These are phyloP conservation scores for Planiliza haematocheilus DNA, from an alignment of 2,113 vertebrate species.

Conservation along the genomic window DNA sequence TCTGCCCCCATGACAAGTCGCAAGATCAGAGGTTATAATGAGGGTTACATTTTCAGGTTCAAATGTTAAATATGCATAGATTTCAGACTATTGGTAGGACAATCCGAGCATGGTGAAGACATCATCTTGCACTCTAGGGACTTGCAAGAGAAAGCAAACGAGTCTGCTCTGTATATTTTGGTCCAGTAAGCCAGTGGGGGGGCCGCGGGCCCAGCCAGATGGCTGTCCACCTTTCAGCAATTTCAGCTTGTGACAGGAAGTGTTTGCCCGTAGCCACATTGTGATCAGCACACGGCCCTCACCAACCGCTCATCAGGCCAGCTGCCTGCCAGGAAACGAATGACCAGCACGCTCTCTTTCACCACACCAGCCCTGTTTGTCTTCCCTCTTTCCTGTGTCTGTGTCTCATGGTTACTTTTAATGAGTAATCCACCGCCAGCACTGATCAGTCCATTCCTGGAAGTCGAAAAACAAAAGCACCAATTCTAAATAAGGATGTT, in stretches of 20 bases:
- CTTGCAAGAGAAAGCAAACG: conserved; percentile 14
- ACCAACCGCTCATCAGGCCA: conserved; percentile 43
- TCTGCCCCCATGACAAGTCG: too few species aligned
- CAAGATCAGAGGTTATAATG: too few species aligned
- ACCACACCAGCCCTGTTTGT: conserved; percentile 7
- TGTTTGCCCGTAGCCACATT: conserved; percentile 60
- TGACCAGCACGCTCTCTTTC: too few species aligned
- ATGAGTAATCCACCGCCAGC: conserved; percentile 30
- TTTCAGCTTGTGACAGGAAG: conserved; percentile 56
- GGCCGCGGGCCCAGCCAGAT: conserved; percentile 54
- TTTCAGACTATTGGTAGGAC: neutral
- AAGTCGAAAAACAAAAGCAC: conserved; percentile 29
- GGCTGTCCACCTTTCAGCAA: conserved; percentile 44
- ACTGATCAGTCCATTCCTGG: conserved; percentile 6
- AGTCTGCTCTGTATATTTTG: conserved; percentile 29
- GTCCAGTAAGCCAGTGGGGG: conserved; percentile 16
- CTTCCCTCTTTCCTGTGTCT: conserved; percentile 23
- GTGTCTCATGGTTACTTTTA: conserved; percentile 43
- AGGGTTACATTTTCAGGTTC: neutral
- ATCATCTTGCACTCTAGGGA: neutral
- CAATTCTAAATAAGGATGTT: neutral
- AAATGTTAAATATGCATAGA: neutral
- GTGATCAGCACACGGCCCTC: conserved; percentile 45
- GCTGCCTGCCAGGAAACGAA: conserved; percentile 45
- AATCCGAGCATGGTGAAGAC: neutral